These are phyloP conservation scores for Neomonachus schauinslandi DNA, from an alignment of 2,113 vertebrate species.

Conservation along the genomic window DNA sequence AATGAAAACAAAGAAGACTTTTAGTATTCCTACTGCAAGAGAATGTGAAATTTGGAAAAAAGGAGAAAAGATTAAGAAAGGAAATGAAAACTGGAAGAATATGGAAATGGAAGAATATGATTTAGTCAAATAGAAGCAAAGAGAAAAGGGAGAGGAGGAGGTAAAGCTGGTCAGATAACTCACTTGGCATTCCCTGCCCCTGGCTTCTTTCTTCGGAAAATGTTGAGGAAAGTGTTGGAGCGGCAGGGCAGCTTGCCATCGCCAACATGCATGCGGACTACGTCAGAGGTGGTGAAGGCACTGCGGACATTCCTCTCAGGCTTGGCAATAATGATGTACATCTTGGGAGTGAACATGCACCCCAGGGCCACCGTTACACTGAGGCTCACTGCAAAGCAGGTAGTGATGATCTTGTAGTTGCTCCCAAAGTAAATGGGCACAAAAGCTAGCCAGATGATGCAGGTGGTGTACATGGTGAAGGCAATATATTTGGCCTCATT, in stretches of 20 bases:
- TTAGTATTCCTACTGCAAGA: neutral
- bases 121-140: neutral
- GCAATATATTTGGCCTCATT: conserved; percentile 99
- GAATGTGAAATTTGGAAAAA: neutral
- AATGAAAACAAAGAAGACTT: neutral
- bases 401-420: conserved; percentile 99
- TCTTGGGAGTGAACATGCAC: conserved; percentile 99
- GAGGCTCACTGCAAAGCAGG: conserved; percentile 98
- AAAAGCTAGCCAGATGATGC: conserved; percentile 99
- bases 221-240: conserved; percentile 96
- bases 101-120: neutral
- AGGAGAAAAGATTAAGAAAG: neutral
- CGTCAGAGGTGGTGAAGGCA: conserved; percentile 99
- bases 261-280: conserved; percentile 99
- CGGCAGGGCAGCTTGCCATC: conserved; percentile 96
- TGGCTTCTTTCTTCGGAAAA: conserved; percentile 98
- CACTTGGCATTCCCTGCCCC: conserved; percentile 94
- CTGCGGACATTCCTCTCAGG: conserved; percentile 98
- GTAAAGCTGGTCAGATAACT: conserved; percentile 79
- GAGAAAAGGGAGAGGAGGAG: neutral
- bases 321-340: conserved; percentile 99
- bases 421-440: conserved; percentile 99
- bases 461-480: conserved; percentile 99
- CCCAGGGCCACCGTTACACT: conserved; percentile 98
- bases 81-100: neutral